Evolutionary conservation across 2,888 invertebrate genomes (phyloP).

Genomic region (Drosophila testacea): DNA sequence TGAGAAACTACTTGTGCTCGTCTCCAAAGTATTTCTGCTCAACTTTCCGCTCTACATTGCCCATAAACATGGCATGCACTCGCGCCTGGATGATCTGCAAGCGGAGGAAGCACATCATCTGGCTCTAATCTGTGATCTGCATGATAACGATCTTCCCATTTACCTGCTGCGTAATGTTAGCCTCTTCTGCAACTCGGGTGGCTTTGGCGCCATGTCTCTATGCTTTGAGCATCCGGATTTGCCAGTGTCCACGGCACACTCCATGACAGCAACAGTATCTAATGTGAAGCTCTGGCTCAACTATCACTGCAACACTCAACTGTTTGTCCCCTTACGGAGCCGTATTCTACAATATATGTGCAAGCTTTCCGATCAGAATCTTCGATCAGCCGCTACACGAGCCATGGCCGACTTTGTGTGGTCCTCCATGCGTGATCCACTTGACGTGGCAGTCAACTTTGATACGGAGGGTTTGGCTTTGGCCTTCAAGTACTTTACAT

Average conservation of each 20-base stretch:
- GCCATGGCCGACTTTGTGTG: conserved; percentile 99
- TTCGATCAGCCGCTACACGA: conserved; percentile 94
- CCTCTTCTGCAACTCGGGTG: conserved; percentile 96
- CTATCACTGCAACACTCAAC: conserved; percentile 94
- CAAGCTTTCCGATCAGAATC: conserved; percentile 95
- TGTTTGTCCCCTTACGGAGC: conserved; percentile 94
- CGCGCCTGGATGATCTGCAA: conserved; percentile 92
- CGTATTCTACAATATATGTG: conserved; percentile 97
- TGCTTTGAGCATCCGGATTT: conserved; percentile 93
- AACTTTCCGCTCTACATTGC: conserved; percentile 96
- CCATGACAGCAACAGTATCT: conserved; percentile 95
- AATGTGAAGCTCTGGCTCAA: conserved; percentile 97
- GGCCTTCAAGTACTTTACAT: conserved; percentile 98
- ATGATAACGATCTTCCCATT: conserved; percentile 97
- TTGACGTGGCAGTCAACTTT: conserved; percentile 94
- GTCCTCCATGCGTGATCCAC: conserved; percentile 96
- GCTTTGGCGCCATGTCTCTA: conserved; percentile 93
- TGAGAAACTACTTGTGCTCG: conserved; percentile 94
- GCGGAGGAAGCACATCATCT: conserved; percentile 90
- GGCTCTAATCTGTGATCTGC: conserved; percentile 91
- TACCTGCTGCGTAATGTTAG: conserved; percentile 96
- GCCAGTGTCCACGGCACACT: conserved; percentile 95
- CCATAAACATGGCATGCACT: conserved; percentile 93
- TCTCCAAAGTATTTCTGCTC: conserved; percentile 94
- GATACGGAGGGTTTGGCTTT: conserved; percentile 95